phyloP scores from a whole-genome alignment of 2,888 invertebrate species.

The Operophtera brumata region DNA sequence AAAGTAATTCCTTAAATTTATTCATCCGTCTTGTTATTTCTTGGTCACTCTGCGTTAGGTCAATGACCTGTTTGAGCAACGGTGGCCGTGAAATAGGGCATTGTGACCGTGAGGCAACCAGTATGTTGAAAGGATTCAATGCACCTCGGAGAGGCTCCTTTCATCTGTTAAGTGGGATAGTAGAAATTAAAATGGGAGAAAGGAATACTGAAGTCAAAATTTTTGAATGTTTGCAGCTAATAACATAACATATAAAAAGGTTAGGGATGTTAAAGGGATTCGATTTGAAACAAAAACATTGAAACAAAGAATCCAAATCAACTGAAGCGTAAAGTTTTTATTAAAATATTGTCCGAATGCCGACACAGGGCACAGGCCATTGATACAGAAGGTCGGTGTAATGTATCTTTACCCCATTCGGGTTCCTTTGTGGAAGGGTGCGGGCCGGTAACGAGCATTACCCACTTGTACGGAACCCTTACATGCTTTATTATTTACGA shows the following conservation, averaged over 20 bases:
- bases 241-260: no score
- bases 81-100: no score
- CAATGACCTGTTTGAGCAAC: no score
- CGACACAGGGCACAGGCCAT: conserved; percentile 47
- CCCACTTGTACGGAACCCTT: conserved; percentile 63
- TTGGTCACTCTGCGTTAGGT: no score
- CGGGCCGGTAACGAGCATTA: conserved; percentile 69
- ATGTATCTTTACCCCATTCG: conserved; percentile 73
- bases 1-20: no score
- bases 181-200: background rate
- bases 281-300: conserved; percentile 7
- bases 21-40: no score
- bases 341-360: conserved; percentile 56
- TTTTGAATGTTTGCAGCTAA: no score
- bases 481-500: conserved; percentile 79
- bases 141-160: no score
- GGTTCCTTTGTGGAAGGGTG: conserved; percentile 71
- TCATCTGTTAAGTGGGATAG: no score
- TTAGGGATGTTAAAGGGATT: background rate
- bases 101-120: no score
- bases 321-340: conserved; percentile 49
- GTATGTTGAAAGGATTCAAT: no score
- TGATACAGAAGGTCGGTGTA: conserved; percentile 63
- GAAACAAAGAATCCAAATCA: conserved; percentile 39
- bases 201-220: background rate